These are phyloP conservation scores for Florisuga fusca DNA, from an alignment of 2,797 vertebrate species.

Conservation along the genomic window DNA sequence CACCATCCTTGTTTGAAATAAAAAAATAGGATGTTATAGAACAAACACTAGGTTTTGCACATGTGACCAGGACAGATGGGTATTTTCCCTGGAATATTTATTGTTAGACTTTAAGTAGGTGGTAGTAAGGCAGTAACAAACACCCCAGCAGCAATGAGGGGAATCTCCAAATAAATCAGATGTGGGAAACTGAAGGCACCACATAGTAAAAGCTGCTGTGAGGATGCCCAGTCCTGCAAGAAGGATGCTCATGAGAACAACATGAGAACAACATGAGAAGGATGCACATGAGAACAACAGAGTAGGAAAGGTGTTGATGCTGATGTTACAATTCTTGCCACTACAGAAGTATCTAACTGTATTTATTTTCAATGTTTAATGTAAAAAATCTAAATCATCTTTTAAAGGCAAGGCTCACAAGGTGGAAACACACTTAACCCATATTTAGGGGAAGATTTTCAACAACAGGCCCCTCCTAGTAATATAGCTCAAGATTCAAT, in stretches of 20 bases:
- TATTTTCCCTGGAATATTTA: neutral
- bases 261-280: accelerated
- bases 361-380: neutral
- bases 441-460: neutral
- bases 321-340: neutral
- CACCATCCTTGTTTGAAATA: neutral
- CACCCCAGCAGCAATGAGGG: neutral
- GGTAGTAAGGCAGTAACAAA: neutral
- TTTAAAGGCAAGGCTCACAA: neutral
- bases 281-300: accelerated
- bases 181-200: neutral
- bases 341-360: neutral
- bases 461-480: neutral
- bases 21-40: neutral
- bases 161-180: neutral
- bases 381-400: neutral
- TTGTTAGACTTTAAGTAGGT: neutral
- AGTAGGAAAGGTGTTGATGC: neutral
- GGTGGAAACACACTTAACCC: neutral
- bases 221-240: neutral
- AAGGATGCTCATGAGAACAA: neutral
- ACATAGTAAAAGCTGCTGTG: neutral
- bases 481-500: neutral
- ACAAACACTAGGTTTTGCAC: neutral
- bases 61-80: neutral